Evolutionary conservation across 2,888 invertebrate genomes (phyloP).

Genomic region (Cremastobaeus sp.): DNA sequence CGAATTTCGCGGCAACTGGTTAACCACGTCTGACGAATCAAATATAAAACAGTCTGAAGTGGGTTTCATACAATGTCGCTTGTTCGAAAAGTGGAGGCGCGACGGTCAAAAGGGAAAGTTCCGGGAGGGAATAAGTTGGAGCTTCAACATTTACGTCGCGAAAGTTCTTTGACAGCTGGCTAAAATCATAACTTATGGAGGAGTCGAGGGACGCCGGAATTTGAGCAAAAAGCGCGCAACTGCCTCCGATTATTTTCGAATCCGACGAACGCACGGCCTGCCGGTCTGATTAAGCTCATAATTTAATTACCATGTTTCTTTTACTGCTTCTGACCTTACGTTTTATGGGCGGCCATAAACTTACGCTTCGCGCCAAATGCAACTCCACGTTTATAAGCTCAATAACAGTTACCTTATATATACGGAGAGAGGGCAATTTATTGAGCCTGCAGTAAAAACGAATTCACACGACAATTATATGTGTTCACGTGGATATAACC

Average conservation of each 20-base stretch:
- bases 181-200: background rate
- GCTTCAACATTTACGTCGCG: background rate
- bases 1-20: background rate
- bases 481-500: too few species aligned
- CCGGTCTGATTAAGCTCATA: constrained; percentile 29
- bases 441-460: too few species aligned
- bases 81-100: constrained; percentile 19
- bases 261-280: too few species aligned
- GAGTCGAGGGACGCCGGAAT: too few species aligned
- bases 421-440: too few species aligned
- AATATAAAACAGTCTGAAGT: constrained; percentile 31
- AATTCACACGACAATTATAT: too few species aligned
- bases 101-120: constrained; percentile 21
- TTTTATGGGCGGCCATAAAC: too few species aligned
- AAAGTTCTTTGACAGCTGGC: background rate
- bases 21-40: constrained; percentile 22
- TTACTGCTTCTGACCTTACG: too few species aligned
- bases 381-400: too few species aligned
- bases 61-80: constrained; percentile 20
- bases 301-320: constrained; percentile 37
- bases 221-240: too few species aligned
- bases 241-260: constrained; percentile 1
- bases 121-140: background rate
- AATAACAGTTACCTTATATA: too few species aligned
- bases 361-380: too few species aligned